A percentile compares a stretch with the other conserved stretches of the same genome.
Conservation (phyloP, 1,140 invertebrate species). For the Drosophila navojoa region DNA sequence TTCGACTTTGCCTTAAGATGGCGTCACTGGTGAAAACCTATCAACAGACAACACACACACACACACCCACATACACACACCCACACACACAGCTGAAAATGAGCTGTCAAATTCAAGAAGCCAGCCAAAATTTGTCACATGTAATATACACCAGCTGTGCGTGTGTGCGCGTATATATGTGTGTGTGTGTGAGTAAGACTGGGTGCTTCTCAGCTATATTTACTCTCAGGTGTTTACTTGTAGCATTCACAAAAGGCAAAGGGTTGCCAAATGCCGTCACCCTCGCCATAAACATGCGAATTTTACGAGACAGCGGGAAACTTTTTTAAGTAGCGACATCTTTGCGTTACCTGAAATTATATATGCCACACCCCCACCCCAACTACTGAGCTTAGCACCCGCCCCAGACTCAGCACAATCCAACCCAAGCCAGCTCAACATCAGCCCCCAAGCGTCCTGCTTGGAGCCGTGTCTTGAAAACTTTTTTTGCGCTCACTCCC, state of each 20-base stretch:
- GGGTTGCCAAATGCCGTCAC: conserved; percentile 35
- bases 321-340: conserved; percentile 70
- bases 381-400: too few species aligned
- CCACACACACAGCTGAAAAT: conserved; percentile 2
- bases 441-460: background rate
- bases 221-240: background rate
- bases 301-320: conserved; percentile 64
- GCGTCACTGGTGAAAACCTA: conserved; percentile 39
- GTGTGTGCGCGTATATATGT: too few species aligned
- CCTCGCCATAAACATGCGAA: conserved; percentile 60
- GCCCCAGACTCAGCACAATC: background rate
- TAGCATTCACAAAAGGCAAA: conserved; percentile 18
- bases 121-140: conserved; percentile 66
- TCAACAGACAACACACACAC: conserved; percentile 4
- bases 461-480: conserved; percentile 24
- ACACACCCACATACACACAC: background rate
- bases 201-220: background rate
- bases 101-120: conserved; percentile 51
- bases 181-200: background rate
- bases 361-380: conserved; percentile 30
- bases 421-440: background rate
- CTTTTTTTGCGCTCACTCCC: background rate
- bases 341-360: conserved; percentile 62
- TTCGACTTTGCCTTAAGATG: conserved; percentile 31
- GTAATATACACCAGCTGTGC: conserved; percentile 41